Evolutionary conservation across 1,140 invertebrate genomes (phyloP), one percentile per base, ranked within the genome.

Genomic region (Temnothorax longispinosus): DNA sequence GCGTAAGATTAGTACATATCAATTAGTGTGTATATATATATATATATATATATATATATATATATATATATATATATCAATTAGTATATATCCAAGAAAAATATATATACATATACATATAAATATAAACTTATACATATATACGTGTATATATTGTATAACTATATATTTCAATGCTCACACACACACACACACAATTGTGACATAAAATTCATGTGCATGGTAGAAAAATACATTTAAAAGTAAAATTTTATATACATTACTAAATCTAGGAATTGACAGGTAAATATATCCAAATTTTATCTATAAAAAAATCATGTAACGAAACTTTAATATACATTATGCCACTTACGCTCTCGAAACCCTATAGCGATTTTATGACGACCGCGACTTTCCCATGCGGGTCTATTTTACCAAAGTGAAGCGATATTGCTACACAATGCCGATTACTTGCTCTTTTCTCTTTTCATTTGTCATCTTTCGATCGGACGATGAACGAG

Each of bases 401-500:
- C 93, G 93, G 93, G 93, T 69, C 87, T 86, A 93, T 89, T 93
- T 90, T 92, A 86, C 32, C 32, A 44, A 69, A 90, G 72, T 91
- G 65, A 84, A 64, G 11, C 32, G 41, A 82, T 87, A 89, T 91
- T 91, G 60, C 21, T 52, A 67, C 58, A 90, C 77, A 91, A 90
- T 91, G 60, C 44, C 74, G 50, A 58, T 90, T 90, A 35, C 38
- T 71, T 72, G 13, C 11, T 67, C 13, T 54, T 38, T 78, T 64
- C 13, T 3, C 4, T 8, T 52, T 38, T 54, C 27, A 27, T 47
- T 60, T 11, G 27, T 84, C 64, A 18, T 52, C 54, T 52, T 13
- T 84, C 7, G 21, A 47, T 62, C 15, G 1, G 18, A 27, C 38
- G 27, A 15, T 35, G 56, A 64, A 64, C 47, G 15, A 13, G 13